Conservation (phyloP, 1,140 invertebrate species). For the Scaptodrosophila lebanonensis region DNA sequence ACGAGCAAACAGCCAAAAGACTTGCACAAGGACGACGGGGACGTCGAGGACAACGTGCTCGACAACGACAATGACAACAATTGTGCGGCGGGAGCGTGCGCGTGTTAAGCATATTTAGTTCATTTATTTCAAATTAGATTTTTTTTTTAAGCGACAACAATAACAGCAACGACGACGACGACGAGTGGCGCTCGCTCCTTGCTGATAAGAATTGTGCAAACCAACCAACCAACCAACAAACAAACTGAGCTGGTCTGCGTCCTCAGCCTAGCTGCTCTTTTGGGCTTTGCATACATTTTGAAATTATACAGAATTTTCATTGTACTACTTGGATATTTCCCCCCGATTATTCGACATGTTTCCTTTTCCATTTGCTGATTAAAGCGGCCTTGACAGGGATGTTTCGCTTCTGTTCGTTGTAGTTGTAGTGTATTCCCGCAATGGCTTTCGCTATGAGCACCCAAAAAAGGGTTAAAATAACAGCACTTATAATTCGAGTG, state of each 20-base stretch:
- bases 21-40: not conserved
- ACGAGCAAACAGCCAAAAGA: constrained; percentile 26
- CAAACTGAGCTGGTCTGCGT: not conserved
- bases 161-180: constrained; percentile 7
- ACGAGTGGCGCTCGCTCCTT: constrained; percentile 34
- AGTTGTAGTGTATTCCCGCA: not conserved
- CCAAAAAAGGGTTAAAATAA: constrained; percentile 65
- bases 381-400: constrained; percentile 54
- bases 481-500: too few species aligned
- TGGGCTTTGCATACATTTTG: constrained; percentile 43
- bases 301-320: constrained; percentile 42
- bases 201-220: constrained; percentile 46
- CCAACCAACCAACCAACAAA: not conserved
- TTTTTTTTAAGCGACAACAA: constrained; percentile 47
- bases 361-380: constrained; percentile 70
- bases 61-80: constrained; percentile 28
- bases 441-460: constrained; percentile 1
- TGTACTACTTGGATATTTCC: not conserved
- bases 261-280: constrained; percentile 25
- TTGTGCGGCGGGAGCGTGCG: constrained; percentile 27
- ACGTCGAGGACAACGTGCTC: not conserved
- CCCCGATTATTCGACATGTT: constrained; percentile 21
- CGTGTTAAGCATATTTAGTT: constrained; percentile 77
- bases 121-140: constrained; percentile 77
- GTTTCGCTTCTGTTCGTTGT: constrained; percentile 29